Conservation (phyloP, 1,140 invertebrate genomes). For the Drosophila repletoides region DNA sequence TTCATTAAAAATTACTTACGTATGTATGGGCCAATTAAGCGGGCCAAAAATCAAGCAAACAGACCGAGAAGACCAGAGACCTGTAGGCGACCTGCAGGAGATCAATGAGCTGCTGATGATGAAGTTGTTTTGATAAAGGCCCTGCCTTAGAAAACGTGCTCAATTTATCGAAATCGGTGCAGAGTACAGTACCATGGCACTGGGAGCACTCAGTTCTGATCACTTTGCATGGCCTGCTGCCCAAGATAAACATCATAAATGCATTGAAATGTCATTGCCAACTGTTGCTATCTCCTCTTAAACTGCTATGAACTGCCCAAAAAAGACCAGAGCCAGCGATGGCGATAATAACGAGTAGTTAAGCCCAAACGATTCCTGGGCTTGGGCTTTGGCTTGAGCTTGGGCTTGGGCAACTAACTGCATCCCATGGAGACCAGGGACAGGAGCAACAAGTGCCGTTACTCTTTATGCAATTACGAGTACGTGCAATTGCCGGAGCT, state of each 20-base stretch:
- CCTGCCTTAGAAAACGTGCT: slow-evolving; percentile 77
- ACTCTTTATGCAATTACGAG: slow-evolving; percentile 75
- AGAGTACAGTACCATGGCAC: not conserved
- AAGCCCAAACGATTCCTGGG: slow-evolving; percentile 36
- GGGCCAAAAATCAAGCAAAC: slow-evolving; percentile 37
- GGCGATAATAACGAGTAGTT: slow-evolving; percentile 61
- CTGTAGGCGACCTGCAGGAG: slow-evolving; percentile 51
- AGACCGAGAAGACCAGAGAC: too few relatives aligned
- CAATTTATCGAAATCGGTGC: slow-evolving; percentile 82
- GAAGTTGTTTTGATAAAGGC: slow-evolving; percentile 64
- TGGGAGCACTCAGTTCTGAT: slow-evolving; percentile 17
- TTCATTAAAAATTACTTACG: slow-evolving; percentile 67
- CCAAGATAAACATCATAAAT: slow-evolving; percentile 80
- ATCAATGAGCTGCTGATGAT: slow-evolving; percentile 56
- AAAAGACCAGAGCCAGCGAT: slow-evolving; percentile 44
- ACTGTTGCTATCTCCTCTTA: slow-evolving; percentile 63
- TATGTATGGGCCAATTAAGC: slow-evolving; percentile 62
- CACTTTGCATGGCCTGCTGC: slow-evolving; percentile 64
- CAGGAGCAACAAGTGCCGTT: slow-evolving; percentile 61
- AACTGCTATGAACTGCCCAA: slow-evolving; percentile 45
- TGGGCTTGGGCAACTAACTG: slow-evolving; percentile 24
- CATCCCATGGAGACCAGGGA: too few relatives aligned
- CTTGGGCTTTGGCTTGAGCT: slow-evolving; percentile 22
- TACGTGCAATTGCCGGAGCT: slow-evolving; percentile 66
- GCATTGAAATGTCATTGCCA: slow-evolving; percentile 82